Evolutionary conservation across 2,113 vertebrate genomes (phyloP), one percentile per base, ranked within the genome.

Genomic region (Cynoglossus semilaevis): DNA sequence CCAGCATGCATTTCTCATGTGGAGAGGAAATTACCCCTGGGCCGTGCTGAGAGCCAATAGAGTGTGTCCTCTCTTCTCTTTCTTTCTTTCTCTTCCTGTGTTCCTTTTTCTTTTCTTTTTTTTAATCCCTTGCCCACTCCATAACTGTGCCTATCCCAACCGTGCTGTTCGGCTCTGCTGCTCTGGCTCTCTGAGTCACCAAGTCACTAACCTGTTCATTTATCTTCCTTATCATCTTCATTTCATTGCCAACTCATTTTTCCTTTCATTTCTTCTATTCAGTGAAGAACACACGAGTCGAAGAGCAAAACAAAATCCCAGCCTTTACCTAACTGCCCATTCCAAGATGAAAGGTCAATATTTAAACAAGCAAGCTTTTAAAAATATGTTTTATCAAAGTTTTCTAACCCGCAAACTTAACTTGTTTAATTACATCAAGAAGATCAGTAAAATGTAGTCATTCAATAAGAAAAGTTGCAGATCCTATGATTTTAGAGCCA

Each of bases 1-100:
- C 86, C 88, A 89, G 88, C 86, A 89, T 89, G 86, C 88, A 89
- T 89, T 87, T 88, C 86, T 89, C 83, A 82, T 87, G 85, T 79
- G 86, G 77, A 87, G 86, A 85, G 79, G 86, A 89, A 87, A 89
- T 89, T 86, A 86, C 86, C 88, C 85, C 82, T 77, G 83, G 88
- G 88, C 86, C 77, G 61, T 76, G 83, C 86, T 86, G 80, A 88
- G 86, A 88, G 83, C 77, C 81, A 88, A 84, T 80, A 80, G 77
- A 72, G 79, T 88, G 82, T 82, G 75, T 82, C 85, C 80, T 83
- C 72, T 72, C 70, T 77, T 69, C 63, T 74, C 65, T 76, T 34
- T 17, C 9, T 51, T 29, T 29, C 22, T 29, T 29, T 29, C 22
- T 29, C 22, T 29, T 29, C 22, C 22, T 6, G 6, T 29, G 22